Evolutionary conservation across 2,113 vertebrate species (phyloP), one percentile per base, ranked within the genome.

Genomic region (Merops nubicus): DNA sequence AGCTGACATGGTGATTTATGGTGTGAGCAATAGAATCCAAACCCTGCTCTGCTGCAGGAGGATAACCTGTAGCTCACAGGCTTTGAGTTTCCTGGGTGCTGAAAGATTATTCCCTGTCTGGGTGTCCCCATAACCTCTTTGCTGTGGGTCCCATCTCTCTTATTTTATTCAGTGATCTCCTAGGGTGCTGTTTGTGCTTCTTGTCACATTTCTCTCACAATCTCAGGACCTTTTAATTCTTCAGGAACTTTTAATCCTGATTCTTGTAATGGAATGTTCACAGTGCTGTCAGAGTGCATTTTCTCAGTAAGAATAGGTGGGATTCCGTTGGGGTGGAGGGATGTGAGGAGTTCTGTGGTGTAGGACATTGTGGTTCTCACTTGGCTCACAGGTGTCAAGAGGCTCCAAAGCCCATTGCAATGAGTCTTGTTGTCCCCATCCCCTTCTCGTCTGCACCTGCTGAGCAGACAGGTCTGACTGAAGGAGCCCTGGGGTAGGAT

Each of bases 11-110:
- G 89, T 78, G 94, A 93, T 91, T 95, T 68, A 91, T 74, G 83
- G 88, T 12, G 48, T 89, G 93, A 97, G 93, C 96, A 94, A 91
- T 23, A 88, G 50, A 88, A 81, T 21, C 87, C 91, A 11, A 95
- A 42, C 64, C 63, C 84, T 6, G 85, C 89, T 34, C 45, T 3
- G 33, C 59, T 67, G 86, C 78, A 42, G 5, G 56, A 31, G 83
- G 57, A 36, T 73, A 76, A 87, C 93, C 92, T 91, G 88, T 43
- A 76, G 85, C 78, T 93, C 33, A 5, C 33, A 20, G 87, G 54
- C 85, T 67, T 45, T 47, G 17, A 4, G 40, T 88, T 87, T 68
- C 64, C 63, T n/a, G 57, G 77, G 22, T 68, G 85, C 78, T 54
- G 81, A 57, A 50, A 89, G 54, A 51, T 72, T n/a, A 21, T 21